phyloP scores from a whole-genome alignment of 2,888 invertebrate genomes.

The Onchidella celtica region DNA sequence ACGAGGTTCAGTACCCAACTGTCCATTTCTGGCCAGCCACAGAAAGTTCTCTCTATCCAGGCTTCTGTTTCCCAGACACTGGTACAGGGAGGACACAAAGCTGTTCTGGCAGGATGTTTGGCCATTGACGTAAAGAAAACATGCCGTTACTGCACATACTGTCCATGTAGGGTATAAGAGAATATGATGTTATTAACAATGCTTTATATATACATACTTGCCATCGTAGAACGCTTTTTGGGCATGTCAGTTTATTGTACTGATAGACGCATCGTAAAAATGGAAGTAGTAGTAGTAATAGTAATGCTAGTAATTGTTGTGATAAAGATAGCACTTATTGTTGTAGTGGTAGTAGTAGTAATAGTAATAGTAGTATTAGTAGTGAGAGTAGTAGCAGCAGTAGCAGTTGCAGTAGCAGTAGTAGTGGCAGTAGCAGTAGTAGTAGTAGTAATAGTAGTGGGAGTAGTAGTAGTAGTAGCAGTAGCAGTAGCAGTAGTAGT shows the following conservation, averaged over 20 bases:
- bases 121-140: neutral
- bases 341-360: slow-evolving; percentile 22
- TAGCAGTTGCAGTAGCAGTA: slow-evolving; percentile 17
- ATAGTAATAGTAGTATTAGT: too few relatives aligned
- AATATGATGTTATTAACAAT: too few relatives aligned
- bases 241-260: too few relatives aligned
- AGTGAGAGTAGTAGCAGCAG: slow-evolving; percentile 16
- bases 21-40: slow-evolving; percentile 52
- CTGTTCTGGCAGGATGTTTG: slow-evolving; percentile 45
- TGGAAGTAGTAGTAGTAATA: slow-evolving; percentile 24
- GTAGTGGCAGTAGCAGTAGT: slow-evolving; percentile 23
- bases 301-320: neutral
- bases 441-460: too few relatives aligned
- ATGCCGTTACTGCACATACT: neutral
- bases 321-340: neutral
- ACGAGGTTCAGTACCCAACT: slow-evolving; percentile 45
- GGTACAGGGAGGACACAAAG: slow-evolving; percentile 50
- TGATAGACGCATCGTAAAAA: too few relatives aligned
- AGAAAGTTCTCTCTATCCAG: slow-evolving; percentile 53
- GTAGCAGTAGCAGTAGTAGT: neutral
- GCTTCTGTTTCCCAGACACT: slow-evolving; percentile 52
- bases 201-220: too few relatives aligned
- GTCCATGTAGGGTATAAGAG: too few relatives aligned
- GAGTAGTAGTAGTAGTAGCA: slow-evolving; percentile 6
- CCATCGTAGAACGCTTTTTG: too few relatives aligned